Base-by-base conservation (phyloP, 2,113 vertebrate genomes). In the Corydoras maculifer region DNA sequence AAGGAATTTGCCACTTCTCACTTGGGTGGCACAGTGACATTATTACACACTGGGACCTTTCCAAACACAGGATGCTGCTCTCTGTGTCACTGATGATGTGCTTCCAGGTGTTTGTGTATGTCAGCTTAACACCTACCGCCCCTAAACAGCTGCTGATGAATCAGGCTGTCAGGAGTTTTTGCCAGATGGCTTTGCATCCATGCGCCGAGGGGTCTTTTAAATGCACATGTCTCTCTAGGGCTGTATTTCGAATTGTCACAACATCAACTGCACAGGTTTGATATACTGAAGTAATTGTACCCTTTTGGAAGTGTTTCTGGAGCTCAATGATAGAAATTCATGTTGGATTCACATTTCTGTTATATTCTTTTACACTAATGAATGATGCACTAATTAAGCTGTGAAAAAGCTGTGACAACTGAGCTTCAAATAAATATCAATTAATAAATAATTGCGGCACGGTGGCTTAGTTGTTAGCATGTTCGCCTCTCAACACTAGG, bases 131-230 rank as follows among this genome's bases (percentile, higher is more conserved):
- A 10, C 5, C 14, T 29, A 29, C 8, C 15, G 14, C 11, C 25
- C 29, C 31, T 73, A 62, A 73, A 73, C 70, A 73, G 62, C 62
- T 77, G 75, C 18, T 9, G 13, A 66, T 31, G 30, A 60, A 49
- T 64, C 54, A 29, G 51, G 68, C 59, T 8, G 53, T 31, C 62
- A 69, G 68, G 50, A 30, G 59, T 78, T 57, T 58, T 43, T 55
- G 9, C 32, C 77, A 75, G 77, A 71, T 72, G 72, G 62, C 64
- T 63, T 72, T 71, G 74, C 64, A 68, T 78, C 51, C 75, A n/a
- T 13, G 25, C 14, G 30, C 70, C 54, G 29, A 53, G 12, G 69
- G 61, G 50, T 55, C 65, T 13, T 61, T 70, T 71, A 64, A 54
- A 57, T n/a, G 15, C 5, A 57, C 54, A 57, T 0, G 3, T 15